Evolutionary conservation across 2,888 invertebrate species (phyloP), one percentile per base, ranked within the genome.

Genomic region (Leptogaster cylindrica): DNA sequence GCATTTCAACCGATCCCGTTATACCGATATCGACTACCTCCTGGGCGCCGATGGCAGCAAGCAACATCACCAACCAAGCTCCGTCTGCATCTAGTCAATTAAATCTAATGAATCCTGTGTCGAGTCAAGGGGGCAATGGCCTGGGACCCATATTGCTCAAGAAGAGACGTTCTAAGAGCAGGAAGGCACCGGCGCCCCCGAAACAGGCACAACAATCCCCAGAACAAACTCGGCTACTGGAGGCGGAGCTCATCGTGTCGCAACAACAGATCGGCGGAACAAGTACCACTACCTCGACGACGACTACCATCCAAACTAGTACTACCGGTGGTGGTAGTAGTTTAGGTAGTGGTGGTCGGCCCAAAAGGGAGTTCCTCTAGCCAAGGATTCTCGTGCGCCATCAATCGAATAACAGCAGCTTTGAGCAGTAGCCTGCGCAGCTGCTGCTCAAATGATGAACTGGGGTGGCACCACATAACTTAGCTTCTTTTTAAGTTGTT

Each of bases 111-210:
- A 66, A 66, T 69, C 31, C 66, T 31, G 70, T 73, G 67, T 64
- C 71, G 12, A 71, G 73, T 66, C 64, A 76, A 55, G 78, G 81
- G 72, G 82, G 81, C 74, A 82, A 82, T 74, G 82, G 82, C 72
- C 74, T 82, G 74, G 82, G 82, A 68, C 82, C 82, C 70, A 75
- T 82, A 74, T 79, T 82, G 78, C 78, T 82, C 75, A 78, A 82
- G 70, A 87, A 86, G 76, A 83, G 87, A 72, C 82, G 86, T 71
- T 86, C 86, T 75, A 87, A 87, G 81, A 86, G 85, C 75, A 81
- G 86, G 73, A 84, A 87, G 79, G 79, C 82, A 78, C 82, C 83
- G 76, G 84, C 84, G 73, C 83, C 80, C 73, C 85, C 81, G 72
- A 80, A 80, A 76, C 82, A 76, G 76, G 72, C 77, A 71, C 73